These are phyloP conservation scores for Bimastos eiseni DNA, from an alignment of 2,888 invertebrate genomes.

Conservation along the genomic window DNA sequence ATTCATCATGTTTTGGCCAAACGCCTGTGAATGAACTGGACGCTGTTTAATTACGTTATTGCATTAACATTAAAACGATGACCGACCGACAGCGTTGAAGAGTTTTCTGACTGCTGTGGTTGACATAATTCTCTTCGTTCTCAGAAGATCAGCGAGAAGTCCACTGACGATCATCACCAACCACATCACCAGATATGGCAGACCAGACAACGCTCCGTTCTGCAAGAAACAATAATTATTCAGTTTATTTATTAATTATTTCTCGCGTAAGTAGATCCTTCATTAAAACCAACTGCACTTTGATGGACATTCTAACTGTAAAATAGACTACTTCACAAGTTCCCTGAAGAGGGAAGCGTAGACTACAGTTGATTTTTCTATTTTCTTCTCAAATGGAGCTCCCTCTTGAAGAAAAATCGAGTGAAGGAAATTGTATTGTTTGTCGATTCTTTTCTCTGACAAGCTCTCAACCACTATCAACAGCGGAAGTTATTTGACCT, in stretches of 20 bases:
- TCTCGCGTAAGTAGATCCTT: not conserved
- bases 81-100: constrained; percentile 68
- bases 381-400: not conserved
- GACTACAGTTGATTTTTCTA: not conserved
- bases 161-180: constrained; percentile 79
- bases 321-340: too few relatives aligned
- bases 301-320: too few relatives aligned
- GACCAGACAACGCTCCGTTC: constrained; percentile 80
- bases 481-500: not conserved
- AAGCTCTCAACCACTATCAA: not conserved
- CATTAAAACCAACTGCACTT: too few relatives aligned
- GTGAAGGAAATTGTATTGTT: not conserved
- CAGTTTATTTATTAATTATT: not conserved
- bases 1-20: too few relatives aligned
- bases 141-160: constrained; percentile 78
- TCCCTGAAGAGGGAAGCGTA: too few relatives aligned
- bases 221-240: constrained; percentile 58
- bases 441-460: not conserved
- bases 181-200: constrained; percentile 87
- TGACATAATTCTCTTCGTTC: constrained; percentile 55
- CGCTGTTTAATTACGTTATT: too few relatives aligned
- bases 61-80: too few relatives aligned
- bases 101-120: constrained; percentile 67
- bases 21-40: too few relatives aligned
- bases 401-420: not conserved